A percentile compares a stretch with the other conserved stretches of the same genome.
Evolutionary conservation across 2,113 vertebrate species (phyloP).

Genomic region (Calidris pugnax): DNA sequence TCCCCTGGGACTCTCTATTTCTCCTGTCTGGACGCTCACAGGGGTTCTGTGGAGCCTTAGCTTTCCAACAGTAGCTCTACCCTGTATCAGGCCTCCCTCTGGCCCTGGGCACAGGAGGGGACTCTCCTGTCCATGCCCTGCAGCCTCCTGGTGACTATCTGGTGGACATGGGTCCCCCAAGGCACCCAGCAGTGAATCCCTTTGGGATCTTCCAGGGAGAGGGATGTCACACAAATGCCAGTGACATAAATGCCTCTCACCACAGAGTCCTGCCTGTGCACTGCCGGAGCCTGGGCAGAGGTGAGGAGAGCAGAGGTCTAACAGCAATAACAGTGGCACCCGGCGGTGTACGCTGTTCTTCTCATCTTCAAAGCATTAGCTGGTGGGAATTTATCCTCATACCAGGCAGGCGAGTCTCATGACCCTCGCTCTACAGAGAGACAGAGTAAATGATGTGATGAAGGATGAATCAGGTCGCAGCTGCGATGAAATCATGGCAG

Average conservation of each 20-base stretch:
- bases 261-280: background rate
- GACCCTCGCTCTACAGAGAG: background rate
- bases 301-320: background rate
- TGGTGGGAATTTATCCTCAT: slow-evolving; percentile 4
- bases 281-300: background rate
- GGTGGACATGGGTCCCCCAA: background rate
- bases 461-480: slow-evolving; percentile 27
- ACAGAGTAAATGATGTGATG: background rate
- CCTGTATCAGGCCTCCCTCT: background rate
- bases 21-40: background rate
- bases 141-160: background rate
- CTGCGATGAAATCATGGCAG: background rate
- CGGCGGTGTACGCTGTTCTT: background rate
- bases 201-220: background rate
- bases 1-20: background rate
- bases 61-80: background rate
- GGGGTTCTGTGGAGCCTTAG: background rate
- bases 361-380: background rate
- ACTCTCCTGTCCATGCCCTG: background rate
- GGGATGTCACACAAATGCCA: background rate
- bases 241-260: background rate
- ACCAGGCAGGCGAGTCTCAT: background rate
- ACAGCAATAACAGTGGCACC: background rate
- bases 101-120: background rate
- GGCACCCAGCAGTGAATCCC: background rate